A percentile compares a stretch with the other conserved stretches of the same genome.
Conservation (phyloP, 1,140 invertebrate species). For the Bombus vancouverensis region DNA sequence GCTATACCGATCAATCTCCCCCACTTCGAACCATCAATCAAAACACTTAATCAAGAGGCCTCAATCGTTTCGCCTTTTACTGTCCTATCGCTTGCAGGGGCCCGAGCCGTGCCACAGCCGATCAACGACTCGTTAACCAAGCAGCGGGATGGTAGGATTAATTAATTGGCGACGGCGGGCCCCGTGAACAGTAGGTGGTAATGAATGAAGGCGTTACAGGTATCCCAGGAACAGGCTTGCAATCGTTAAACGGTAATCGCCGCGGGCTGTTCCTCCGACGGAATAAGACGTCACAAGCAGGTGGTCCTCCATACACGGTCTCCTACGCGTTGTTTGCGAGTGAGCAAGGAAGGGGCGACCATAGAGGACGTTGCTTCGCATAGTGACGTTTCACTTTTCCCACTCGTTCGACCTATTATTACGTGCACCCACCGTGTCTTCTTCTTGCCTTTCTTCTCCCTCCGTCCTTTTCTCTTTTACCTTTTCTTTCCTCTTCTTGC, state of each 20-base stretch:
- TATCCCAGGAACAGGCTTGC: constrained; percentile 63
- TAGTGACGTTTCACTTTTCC: constrained; percentile 74
- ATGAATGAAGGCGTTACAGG: constrained; percentile 69
- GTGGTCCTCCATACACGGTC: constrained; percentile 54
- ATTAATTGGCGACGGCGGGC: constrained; percentile 59
- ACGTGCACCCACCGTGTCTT: constrained; percentile 19
- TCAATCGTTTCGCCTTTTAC: constrained; percentile 12
- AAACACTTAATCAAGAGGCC: constrained; percentile 11
- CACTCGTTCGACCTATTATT: constrained; percentile 66
- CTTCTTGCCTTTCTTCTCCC: not conserved
- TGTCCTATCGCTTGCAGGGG: not conserved
- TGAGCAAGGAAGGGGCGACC: not conserved
- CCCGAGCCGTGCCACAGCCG: constrained; percentile 12
- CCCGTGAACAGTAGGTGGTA: constrained; percentile 62
- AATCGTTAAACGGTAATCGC: constrained; percentile 69
- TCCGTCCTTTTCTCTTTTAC: not conserved
- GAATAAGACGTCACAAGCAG: constrained; percentile 74
- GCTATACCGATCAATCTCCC: constrained; percentile 9
- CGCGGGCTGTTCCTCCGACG: constrained; percentile 43
- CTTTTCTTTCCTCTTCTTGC: constrained; percentile 8
- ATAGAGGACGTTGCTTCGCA: constrained; percentile 20
- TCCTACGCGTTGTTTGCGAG: not conserved
- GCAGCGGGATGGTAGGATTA: constrained; percentile 56
- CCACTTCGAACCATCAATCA: constrained; percentile 20
- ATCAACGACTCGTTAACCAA: constrained; percentile 60